Evolutionary conservation across 2,797 vertebrate genomes (phyloP), one percentile per base, ranked within the genome.

Genomic region (Neosilurus hyrtlii): DNA sequence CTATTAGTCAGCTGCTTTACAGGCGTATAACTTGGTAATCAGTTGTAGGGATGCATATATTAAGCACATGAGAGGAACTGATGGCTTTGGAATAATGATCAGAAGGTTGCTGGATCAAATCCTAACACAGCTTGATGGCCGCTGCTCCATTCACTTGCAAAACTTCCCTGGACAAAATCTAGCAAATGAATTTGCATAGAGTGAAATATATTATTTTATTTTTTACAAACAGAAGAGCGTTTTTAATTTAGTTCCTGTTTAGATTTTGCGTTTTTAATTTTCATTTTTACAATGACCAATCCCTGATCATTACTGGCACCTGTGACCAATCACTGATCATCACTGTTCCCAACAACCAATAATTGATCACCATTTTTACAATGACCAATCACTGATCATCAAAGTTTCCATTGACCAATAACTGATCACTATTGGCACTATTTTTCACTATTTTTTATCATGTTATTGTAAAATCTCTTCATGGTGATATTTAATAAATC

Each of bases 1-100:
- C 24, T 65, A 52, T 20, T 65, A 65, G 59, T 51, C 59, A 51
- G n/a, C 24, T 78, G 75, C n/a, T 78, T 49, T 61, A 62, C 12
- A 18, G 37, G 37, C 4, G 43, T 78, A 37, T 76, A 7, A 61
- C 30, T 59, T 76, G 56, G 20, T 76, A 37, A 76, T 76, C 10
- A 8, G 74, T 15, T 43, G 20, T 43, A 61, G 7, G 43, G 76
- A 65, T 65, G n/a, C 3, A 52, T 30, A 51, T 62, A 61, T 65
- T 63, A 15, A 49, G 24, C 3, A 12, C 1, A 26, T 24, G 14
- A 51, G 22, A 12, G 26, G n/a, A 43, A 16, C 8, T 51, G 22
- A 65, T 49, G 43, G 61, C 51, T 54, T 24, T 71, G 22, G 68
- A 12, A n/a, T 18, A 20, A 20, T 57, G 12, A 56, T 20, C 15